Conservation (phyloP, 2,797 vertebrate genomes). For the Chrosomus eos region DNA sequence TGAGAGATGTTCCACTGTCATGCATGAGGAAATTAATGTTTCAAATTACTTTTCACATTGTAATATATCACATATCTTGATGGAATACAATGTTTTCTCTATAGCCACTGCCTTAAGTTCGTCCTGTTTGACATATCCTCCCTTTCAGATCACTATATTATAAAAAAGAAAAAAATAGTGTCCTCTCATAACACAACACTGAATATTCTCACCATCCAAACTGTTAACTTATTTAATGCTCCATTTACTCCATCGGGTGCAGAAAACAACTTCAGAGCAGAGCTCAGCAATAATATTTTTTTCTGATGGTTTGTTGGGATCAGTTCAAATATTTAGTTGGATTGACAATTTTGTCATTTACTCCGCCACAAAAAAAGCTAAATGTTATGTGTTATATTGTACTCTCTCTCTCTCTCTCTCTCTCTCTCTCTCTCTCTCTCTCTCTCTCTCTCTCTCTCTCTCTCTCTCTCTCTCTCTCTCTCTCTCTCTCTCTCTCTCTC, state of each 20-base stretch:
- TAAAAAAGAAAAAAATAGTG: neutral
- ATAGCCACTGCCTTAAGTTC: neutral
- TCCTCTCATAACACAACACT: neutral
- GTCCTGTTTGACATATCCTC: slow-evolving; percentile 1
- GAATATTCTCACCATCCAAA: neutral
- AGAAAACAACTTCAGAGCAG: neutral
- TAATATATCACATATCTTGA: slow-evolving; percentile 15
- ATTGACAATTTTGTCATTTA: neutral
- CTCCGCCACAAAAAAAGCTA: neutral
- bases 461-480: no score
- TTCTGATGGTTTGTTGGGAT: neutral
- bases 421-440: no score
- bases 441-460: no score
- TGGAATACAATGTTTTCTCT: slow-evolving; percentile 5
- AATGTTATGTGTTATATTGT: neutral
- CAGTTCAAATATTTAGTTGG: neutral
- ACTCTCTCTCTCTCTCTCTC: no score
- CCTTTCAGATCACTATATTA: neutral
- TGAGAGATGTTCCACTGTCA: neutral
- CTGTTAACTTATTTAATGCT: neutral
- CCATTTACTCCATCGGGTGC: neutral
- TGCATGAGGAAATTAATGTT: neutral
- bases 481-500: no score
- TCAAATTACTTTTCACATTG: slow-evolving; percentile 1
- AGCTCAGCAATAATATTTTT: neutral